Evolutionary conservation across 2,113 vertebrate genomes (phyloP).

Genomic region (Vicugna pacos): DNA sequence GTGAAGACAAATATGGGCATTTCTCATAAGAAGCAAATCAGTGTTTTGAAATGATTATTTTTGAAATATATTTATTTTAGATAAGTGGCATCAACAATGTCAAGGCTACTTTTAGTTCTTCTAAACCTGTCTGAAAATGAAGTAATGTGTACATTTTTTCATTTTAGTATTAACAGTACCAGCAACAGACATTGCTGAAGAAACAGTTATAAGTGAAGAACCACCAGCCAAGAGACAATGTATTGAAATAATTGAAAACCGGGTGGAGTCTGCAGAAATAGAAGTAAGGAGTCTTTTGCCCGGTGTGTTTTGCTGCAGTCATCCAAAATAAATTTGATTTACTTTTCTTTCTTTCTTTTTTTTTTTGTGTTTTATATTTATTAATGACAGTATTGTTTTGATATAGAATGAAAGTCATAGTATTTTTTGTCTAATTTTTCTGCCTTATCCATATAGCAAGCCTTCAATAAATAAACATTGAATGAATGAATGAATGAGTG

Average conservation of each 20-base stretch:
- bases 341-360: constrained; percentile 29
- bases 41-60: neutral
- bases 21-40: neutral
- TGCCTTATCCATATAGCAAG: constrained; percentile 70
- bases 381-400: constrained; percentile 74
- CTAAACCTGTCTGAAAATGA: constrained; percentile 62
- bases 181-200: constrained; percentile 94
- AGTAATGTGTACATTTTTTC: constrained; percentile 55
- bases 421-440: constrained; percentile 75
- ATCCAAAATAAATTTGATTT: constrained; percentile 79
- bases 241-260: constrained; percentile 93
- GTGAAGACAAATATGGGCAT: neutral
- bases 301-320: constrained; percentile 83
- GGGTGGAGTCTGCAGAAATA: constrained; percentile 91
- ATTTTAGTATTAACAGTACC: constrained; percentile 93
- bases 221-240: constrained; percentile 91
- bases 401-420: constrained; percentile 75
- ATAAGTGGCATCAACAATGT: neutral
- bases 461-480: constrained; percentile 81
- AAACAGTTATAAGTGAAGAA: constrained; percentile 94
- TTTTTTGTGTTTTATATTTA: constrained; percentile 74
- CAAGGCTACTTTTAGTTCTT: constrained; percentile 3
- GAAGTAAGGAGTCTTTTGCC: constrained; percentile 91
- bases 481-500: constrained; percentile 82
- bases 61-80: constrained; percentile 20